phyloP scores from a whole-genome alignment of 2,113 vertebrate species.

The Periophthalmus modestus region DNA sequence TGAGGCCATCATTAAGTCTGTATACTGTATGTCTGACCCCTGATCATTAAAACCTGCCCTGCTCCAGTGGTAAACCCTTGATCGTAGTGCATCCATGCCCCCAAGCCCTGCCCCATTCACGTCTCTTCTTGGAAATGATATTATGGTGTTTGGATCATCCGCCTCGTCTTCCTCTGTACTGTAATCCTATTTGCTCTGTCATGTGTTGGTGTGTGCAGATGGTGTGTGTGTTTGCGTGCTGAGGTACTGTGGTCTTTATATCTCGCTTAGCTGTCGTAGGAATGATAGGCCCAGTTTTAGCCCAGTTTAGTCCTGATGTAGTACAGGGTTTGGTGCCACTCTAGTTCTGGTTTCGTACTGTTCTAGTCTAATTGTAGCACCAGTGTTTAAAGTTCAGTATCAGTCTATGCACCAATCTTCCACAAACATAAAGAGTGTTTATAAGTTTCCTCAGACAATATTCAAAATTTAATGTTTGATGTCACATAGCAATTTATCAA shows the following conservation, averaged over 20 bases:
- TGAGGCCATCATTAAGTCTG: slow-evolving; percentile 62
- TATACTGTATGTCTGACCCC: slow-evolving; percentile 69
- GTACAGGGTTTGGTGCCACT: too few relatives aligned
- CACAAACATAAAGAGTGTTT: too few relatives aligned
- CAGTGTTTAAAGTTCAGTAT: too few relatives aligned
- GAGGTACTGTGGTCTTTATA: slow-evolving; percentile 60
- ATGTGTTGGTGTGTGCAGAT: slow-evolving; percentile 79
- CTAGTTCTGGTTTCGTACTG: too few relatives aligned
- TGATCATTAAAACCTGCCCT: slow-evolving; percentile 63
- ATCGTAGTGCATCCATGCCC: slow-evolving; percentile 42
- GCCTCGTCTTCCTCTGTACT: slow-evolving; percentile 67
- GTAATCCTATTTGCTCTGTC: slow-evolving; percentile 81
- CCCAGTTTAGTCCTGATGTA: too few relatives aligned
- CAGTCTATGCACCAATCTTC: too few relatives aligned
- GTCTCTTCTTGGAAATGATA: slow-evolving; percentile 68
- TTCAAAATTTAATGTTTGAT: too few relatives aligned
- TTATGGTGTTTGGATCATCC: slow-evolving; percentile 77
- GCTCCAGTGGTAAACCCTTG: slow-evolving; percentile 49
- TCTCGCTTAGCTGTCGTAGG: slow-evolving; percentile 68
- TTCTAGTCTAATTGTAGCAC: too few relatives aligned
- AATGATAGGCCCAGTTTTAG: slow-evolving; percentile 26
- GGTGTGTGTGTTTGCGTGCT: slow-evolving; percentile 41
- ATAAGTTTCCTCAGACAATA: too few relatives aligned
- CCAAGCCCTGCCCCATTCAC: slow-evolving; percentile 29
- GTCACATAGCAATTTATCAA: too few relatives aligned